Base-by-base conservation (phyloP, 2,113 vertebrate species). In the Machaerirhynchus nigripectus region DNA sequence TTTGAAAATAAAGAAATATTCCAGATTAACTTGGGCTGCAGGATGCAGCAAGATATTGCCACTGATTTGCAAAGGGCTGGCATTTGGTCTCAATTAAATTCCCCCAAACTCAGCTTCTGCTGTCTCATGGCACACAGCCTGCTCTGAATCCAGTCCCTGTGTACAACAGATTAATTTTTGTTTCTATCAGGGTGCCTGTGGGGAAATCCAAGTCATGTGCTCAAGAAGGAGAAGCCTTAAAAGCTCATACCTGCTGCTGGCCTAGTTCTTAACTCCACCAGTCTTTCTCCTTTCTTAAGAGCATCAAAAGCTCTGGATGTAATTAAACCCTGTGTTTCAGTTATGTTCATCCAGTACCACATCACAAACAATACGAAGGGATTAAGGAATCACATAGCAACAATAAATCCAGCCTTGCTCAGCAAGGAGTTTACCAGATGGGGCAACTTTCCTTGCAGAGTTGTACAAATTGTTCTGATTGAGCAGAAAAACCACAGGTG, bases 241-340 rank as follows among this genome's bases (percentile, higher is more conserved):
- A 83, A 86, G 24, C 23, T 35, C 33, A 33, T n/a, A 47, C 13
- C 30, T 68, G 63, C 63, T 92, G 46, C 19, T 93, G 30, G 47
- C 59, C 79, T 63, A 52, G 63, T 76, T 94, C 94, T 96, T 85
- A 85, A 70, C 46, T 76, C 63, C 53, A 23, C 7, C 9, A 69
- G 78, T 70, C 31, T 68, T 53, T 91, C 63, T 84, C 75, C 42
- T 78, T 93, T 87, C 82, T 88, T 77, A 74, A 95, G 63, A 94
- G 50, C 82, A 93, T 70, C 79, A 94, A 92, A 94, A 77, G 35
- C 30, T 56, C 20, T 85, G 76, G 64, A 88, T 65, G n/a, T 84
- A 92, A 93, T 94, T 90, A 94, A 79, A 78, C 9, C 20, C 50
- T 17, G 15, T 56, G 49, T 90, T 92, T 94, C 85, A 88, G 82